Conservation (phyloP, 2,888 invertebrate genomes). For the Invenusta paracnida region DNA sequence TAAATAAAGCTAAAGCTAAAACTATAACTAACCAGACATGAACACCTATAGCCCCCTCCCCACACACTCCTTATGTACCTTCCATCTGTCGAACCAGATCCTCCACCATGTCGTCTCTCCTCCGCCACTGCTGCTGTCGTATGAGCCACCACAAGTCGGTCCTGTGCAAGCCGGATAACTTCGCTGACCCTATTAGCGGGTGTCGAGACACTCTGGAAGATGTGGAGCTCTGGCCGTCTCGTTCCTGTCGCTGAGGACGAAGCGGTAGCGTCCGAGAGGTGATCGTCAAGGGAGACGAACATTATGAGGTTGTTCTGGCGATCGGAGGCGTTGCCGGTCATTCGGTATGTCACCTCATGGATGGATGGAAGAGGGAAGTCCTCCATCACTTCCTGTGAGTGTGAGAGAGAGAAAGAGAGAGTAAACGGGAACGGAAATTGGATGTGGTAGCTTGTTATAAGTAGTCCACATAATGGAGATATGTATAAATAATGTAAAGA, state of each 20-base stretch:
- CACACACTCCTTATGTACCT: not conserved
- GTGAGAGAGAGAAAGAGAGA: too few species aligned
- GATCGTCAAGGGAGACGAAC: not conserved
- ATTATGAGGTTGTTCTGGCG: not conserved
- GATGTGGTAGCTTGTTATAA: too few species aligned
- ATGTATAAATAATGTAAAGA: too few species aligned
- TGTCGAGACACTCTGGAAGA: not conserved
- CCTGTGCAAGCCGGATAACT: not conserved
- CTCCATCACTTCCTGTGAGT: not conserved
- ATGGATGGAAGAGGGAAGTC: not conserved
- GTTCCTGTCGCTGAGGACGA: not conserved
- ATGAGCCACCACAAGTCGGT: not conserved
- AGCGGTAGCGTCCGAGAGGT: not conserved
- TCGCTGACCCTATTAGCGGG: slow-evolving; percentile 5
- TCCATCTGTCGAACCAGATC: not conserved
- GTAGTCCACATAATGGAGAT: too few species aligned
- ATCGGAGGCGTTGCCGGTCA: not conserved
- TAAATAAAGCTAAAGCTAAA: too few species aligned
- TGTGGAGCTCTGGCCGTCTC: not conserved
- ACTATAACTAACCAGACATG: too few species aligned
- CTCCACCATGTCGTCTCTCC: not conserved
- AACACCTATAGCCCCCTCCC: too few species aligned
- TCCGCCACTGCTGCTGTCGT: not conserved
- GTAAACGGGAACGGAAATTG: too few species aligned
- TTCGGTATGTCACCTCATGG: not conserved